Conservation (phyloP, 2,888 invertebrate genomes). For the Lingula anatina region DNA sequence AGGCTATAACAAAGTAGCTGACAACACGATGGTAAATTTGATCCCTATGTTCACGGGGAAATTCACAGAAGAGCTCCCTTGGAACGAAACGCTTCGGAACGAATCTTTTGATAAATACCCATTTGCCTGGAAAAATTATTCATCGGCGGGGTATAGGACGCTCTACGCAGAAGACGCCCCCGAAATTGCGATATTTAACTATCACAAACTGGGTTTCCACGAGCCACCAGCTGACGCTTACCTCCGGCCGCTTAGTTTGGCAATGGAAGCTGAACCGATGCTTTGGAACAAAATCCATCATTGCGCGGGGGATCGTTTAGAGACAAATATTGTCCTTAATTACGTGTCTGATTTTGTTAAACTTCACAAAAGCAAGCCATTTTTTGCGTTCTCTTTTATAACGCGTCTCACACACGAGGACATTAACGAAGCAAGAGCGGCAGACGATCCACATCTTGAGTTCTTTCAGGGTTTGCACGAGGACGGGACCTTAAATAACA, state of each 20-base stretch:
- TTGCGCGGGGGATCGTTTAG: slow-evolving; percentile 68
- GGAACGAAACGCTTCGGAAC: slow-evolving; percentile 16
- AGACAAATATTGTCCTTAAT: slow-evolving; percentile 67
- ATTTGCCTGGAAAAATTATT: slow-evolving; percentile 79
- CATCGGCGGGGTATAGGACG: slow-evolving; percentile 69
- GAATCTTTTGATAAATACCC: slow-evolving; percentile 55
- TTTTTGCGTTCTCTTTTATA: slow-evolving; percentile 82
- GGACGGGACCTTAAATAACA: slow-evolving; percentile 29
- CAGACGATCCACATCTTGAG: slow-evolving; percentile 63
- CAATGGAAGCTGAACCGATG: slow-evolving; percentile 48
- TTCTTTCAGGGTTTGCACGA: slow-evolving; percentile 58
- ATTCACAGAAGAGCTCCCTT: slow-evolving; percentile 17
- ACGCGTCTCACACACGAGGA: slow-evolving; percentile 79
- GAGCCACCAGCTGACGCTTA: slow-evolving; percentile 82
- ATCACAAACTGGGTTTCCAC: slow-evolving; percentile 67
- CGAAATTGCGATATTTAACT: slow-evolving; percentile 75
- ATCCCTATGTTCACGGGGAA: slow-evolving; percentile 65
- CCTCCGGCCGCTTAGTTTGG: slow-evolving; percentile 68
- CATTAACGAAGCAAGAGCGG: slow-evolving; percentile 70
- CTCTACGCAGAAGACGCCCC: slow-evolving; percentile 79
- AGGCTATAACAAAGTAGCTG: slow-evolving; percentile 88
- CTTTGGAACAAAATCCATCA: slow-evolving; percentile 31
- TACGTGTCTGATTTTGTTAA: slow-evolving; percentile 58
- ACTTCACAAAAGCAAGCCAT: slow-evolving; percentile 59
- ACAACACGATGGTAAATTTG: slow-evolving; percentile 85